Conservation (phyloP, 2,113 vertebrate genomes). For the Laterallus jamaicensis region DNA sequence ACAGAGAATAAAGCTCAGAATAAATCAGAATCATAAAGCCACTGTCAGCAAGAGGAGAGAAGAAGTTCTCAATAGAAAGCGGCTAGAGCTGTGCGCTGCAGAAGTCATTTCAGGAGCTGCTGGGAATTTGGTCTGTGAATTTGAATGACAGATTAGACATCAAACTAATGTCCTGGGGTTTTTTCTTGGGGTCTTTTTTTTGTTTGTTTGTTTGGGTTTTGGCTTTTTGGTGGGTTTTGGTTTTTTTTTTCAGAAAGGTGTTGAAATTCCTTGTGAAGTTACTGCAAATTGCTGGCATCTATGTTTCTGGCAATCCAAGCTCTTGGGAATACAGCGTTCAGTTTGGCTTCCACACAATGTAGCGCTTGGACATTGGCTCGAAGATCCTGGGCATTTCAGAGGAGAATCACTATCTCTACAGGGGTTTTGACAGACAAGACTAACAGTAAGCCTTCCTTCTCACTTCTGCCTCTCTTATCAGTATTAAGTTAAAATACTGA, state of each 20-base stretch:
- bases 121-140: background rate
- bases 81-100: rapidly evolving
- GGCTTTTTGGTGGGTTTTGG: too few relatives aligned
- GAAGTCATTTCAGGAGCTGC: background rate
- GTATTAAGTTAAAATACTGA: background rate
- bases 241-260: background rate
- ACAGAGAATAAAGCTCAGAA: slow-evolving; percentile 40
- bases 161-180: background rate
- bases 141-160: background rate
- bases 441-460: background rate
- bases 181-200: background rate
- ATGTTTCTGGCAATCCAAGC: background rate
- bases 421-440: background rate
- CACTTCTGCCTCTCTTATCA: background rate
- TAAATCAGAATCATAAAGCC: slow-evolving; percentile 28
- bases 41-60: background rate
- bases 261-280: background rate
- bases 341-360: background rate
- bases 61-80: background rate
- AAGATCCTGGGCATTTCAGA: background rate
- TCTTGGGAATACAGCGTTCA: background rate
- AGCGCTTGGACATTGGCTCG: background rate
- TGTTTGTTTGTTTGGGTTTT: too few relatives aligned
- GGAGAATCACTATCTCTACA: background rate
- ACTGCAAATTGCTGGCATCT: background rate